These are phyloP conservation scores for Agrilus planipennis DNA, from an alignment of 1,140 invertebrate species.

Conservation along the genomic window DNA sequence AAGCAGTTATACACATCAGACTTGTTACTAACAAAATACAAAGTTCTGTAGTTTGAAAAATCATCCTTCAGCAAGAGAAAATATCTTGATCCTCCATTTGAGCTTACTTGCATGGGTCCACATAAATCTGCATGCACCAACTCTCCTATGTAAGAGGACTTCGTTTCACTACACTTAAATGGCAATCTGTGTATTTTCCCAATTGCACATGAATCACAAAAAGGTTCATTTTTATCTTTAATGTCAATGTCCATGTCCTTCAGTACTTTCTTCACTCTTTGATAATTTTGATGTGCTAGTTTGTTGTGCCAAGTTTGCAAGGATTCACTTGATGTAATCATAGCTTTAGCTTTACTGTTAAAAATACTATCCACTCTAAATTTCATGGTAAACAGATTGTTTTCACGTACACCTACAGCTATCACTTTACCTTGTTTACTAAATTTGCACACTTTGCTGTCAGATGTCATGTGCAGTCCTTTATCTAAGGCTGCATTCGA, in stretches of 20 bases:
- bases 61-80: conserved; percentile 29
- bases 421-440: neutral
- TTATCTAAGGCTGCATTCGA: neutral
- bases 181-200: conserved; percentile 28
- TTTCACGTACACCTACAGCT: neutral
- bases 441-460: neutral
- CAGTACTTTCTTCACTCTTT: neutral
- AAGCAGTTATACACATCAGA: conserved; percentile 20
- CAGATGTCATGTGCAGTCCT: neutral
- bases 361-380: neutral
- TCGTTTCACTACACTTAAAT: conserved; percentile 20
- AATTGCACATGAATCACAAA: conserved; percentile 17
- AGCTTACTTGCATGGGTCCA: conserved; percentile 21
- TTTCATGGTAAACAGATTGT: neutral
- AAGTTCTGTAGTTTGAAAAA: conserved; percentile 17
- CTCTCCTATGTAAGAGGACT: conserved; percentile 10
- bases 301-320: neutral
- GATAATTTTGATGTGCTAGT: neutral
- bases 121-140: conserved; percentile 20
- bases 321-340: neutral
- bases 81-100: conserved; percentile 23
- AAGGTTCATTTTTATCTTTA: neutral
- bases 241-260: neutral
- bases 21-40: conserved; percentile 30
- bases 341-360: neutral